Evolutionary conservation across 2,113 vertebrate genomes (phyloP).

Genomic region (Spilogale gracilis): DNA sequence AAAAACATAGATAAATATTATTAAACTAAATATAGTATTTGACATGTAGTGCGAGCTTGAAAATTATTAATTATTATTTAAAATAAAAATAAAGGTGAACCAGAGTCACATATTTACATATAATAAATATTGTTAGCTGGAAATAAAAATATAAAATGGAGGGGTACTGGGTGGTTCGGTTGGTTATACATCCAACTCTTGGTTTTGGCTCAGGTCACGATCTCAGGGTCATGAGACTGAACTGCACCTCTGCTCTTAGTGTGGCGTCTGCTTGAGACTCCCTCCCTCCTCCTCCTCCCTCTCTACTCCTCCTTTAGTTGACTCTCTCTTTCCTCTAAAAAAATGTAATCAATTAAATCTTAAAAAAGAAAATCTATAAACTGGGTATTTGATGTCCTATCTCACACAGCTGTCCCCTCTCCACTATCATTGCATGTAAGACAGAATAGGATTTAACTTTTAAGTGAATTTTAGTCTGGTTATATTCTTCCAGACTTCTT

Average conservation of each 20-base stretch:
- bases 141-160: background rate
- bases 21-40: background rate
- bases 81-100: background rate
- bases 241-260: background rate
- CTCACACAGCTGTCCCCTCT: accelerated
- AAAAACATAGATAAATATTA: background rate
- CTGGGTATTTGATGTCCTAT: background rate
- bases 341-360: background rate
- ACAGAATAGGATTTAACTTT: background rate
- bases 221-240: background rate
- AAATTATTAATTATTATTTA: background rate
- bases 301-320: background rate
- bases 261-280: background rate
- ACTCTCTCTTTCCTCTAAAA: background rate
- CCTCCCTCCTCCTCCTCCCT: background rate
- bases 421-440: background rate
- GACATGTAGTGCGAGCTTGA: background rate
- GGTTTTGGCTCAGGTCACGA: background rate
- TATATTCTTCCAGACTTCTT: background rate
- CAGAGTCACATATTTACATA: background rate
- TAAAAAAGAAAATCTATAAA: background rate
- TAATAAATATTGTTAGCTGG: background rate
- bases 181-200: background rate
- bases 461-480: background rate
- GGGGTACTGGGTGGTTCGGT: background rate